These are phyloP conservation scores for Hippopotamyrus pictus DNA, from an alignment of 2,797 vertebrate species.

Conservation along the genomic window DNA sequence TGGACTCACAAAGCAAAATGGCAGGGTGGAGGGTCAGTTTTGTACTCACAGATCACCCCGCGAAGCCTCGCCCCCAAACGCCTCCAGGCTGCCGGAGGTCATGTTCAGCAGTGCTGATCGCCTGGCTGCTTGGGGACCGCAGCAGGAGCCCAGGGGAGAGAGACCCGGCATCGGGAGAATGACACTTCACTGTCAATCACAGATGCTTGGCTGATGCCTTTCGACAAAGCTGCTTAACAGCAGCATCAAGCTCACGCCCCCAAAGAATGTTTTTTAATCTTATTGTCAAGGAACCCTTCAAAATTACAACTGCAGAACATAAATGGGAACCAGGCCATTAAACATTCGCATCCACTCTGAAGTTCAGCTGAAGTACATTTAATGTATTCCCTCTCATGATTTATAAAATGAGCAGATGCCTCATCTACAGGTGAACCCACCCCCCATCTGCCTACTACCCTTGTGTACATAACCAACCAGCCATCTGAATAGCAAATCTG, in stretches of 20 bases:
- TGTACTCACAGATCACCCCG: slow-evolving; percentile 74
- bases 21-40: not conserved
- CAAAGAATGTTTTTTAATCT: not conserved
- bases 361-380: not conserved
- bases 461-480: not conserved
- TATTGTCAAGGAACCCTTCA: not conserved
- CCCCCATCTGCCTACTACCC: not conserved
- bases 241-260: not conserved
- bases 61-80: slow-evolving; percentile 72
- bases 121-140: slow-evolving; percentile 51
- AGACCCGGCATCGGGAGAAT: not conserved
- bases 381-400: not conserved
- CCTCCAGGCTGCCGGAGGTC: slow-evolving; percentile 74
- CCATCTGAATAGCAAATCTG: not conserved
- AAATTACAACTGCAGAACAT: not conserved
- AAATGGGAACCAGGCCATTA: not conserved
- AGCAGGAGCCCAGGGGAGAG: not conserved
- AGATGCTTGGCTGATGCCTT: not conserved
- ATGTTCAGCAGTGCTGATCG: slow-evolving; percentile 58
- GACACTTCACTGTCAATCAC: not conserved
- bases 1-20: not conserved
- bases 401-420: not conserved
- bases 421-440: not conserved
- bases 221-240: not conserved
- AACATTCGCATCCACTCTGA: not conserved